A percentile compares a stretch with the other conserved stretches of the same genome.
These are phyloP conservation scores for Harpagoxenus sublaevis DNA, from an alignment of 2,888 invertebrate species.

Conservation along the genomic window DNA sequence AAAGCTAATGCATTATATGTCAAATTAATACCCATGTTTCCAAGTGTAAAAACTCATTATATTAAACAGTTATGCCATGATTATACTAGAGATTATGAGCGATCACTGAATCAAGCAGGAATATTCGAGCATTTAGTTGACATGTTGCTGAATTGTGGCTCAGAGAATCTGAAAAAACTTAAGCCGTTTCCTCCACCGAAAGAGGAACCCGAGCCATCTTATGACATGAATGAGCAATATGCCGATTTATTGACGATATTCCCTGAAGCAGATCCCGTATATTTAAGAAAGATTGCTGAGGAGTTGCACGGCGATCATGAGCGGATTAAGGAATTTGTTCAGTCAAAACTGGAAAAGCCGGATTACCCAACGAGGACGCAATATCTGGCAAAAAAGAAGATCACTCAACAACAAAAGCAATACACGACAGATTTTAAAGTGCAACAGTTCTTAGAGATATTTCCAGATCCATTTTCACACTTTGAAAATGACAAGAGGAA, in stretches of 20 bases:
- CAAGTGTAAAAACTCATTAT: constrained; percentile 69
- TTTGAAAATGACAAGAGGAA: constrained; percentile 74
- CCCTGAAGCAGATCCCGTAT: constrained; percentile 81
- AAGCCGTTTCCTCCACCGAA: background rate
- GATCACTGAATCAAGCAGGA: no score
- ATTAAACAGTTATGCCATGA: constrained; percentile 68
- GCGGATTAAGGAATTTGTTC: constrained; percentile 74
- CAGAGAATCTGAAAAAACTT: background rate
- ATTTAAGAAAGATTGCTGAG: constrained; percentile 72
- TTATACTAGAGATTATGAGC: background rate
- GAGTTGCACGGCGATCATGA: constrained; percentile 62
- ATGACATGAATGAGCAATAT: constrained; percentile 68
- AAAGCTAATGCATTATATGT: constrained; percentile 60
- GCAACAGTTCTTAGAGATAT: constrained; percentile 85
- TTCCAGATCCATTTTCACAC: constrained; percentile 85
- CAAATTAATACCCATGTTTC: constrained; percentile 75
- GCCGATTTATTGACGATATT: constrained; percentile 78
- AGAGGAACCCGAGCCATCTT: background rate
- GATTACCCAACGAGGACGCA: constrained; percentile 79
- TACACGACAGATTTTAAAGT: constrained; percentile 86
- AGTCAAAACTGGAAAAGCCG: constrained; percentile 69
- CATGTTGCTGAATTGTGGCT: constrained; percentile 29
- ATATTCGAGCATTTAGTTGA: constrained; percentile 8
- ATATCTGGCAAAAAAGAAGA: constrained; percentile 66
- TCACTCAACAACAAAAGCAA: constrained; percentile 84